Evolutionary conservation across 2,113 vertebrate genomes (phyloP), one percentile per base, ranked within the genome.

Genomic region (Hemibagrus wyckioides): DNA sequence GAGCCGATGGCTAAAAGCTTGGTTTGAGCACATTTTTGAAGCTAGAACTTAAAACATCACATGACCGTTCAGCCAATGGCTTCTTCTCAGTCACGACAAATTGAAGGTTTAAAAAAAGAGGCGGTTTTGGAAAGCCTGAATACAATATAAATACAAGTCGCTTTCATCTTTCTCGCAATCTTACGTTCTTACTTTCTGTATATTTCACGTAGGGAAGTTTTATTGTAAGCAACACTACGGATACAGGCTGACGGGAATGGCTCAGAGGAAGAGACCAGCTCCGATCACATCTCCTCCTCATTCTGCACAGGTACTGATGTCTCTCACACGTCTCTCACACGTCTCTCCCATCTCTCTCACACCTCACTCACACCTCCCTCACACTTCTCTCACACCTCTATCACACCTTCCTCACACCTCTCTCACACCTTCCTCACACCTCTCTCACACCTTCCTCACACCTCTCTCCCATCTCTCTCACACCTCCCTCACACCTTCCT

Each of bases 221-320:
- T 98, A 96, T 93, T 99, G 98, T 90, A 96, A 96, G 80, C 96
- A 97, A 52, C 96, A 96, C 94, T 96, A 95, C 88, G 95, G 96
- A 85, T 94, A 96, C 84, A 92, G 94, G 52, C 94, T 95, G 19
- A 95, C 94, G 0, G 94, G 95, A 54, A 91, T 94, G 28, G 90
- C 94, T 0, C 94, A 93, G 67, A 96, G 96, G 92, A 98, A 96
- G 93, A 96, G 96, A 79, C 92, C 94, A 0, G 93, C 95, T 30
- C 95, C 96, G 0, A 94, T 92, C 82, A 67, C 71, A 5, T 76
- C 80, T 25, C 90, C 93, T 85, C 88, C 93, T 86, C 89, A 93
- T 25, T 86, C 94, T 50, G 93, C 92, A 83, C 96, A 96, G 95
- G 94, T 96, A 95, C 59, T n/a, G 1, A 92, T 90, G 83, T 39